Conservation (phyloP, 2,113 vertebrate species). For the Corythaixoides concolor region DNA sequence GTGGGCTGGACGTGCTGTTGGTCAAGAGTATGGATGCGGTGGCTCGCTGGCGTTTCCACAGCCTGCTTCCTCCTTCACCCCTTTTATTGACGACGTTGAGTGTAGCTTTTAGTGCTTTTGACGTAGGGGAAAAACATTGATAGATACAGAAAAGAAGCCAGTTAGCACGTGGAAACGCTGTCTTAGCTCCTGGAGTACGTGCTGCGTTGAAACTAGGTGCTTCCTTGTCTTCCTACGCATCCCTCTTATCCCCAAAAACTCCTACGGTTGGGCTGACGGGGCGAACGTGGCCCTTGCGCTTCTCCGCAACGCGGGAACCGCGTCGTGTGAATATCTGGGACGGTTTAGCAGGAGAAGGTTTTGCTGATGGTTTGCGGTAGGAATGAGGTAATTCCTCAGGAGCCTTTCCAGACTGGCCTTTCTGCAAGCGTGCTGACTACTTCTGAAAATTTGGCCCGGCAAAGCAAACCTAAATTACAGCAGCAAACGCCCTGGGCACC, state of each 20-base stretch:
- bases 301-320: background rate
- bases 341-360: background rate
- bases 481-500: background rate
- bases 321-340: accelerated
- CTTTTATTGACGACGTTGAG: accelerated
- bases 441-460: background rate
- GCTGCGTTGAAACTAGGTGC: accelerated
- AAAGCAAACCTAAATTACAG: background rate
- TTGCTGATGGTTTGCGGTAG: background rate
- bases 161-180: accelerated
- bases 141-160: accelerated
- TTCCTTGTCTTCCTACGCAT: background rate
- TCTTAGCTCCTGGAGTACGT: background rate
- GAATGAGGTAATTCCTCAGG: background rate
- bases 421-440: background rate
- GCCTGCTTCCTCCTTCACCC: background rate
- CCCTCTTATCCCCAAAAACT: background rate
- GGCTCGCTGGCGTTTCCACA: accelerated
- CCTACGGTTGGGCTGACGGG: background rate
- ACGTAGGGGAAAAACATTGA: accelerated
- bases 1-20: background rate
- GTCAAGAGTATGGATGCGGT: accelerated
- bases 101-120: background rate
- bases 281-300: background rate
- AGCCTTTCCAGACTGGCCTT: background rate